Base-by-base conservation (phyloP, 2,797 vertebrate genomes). In the Hippopotamyrus pictus region DNA sequence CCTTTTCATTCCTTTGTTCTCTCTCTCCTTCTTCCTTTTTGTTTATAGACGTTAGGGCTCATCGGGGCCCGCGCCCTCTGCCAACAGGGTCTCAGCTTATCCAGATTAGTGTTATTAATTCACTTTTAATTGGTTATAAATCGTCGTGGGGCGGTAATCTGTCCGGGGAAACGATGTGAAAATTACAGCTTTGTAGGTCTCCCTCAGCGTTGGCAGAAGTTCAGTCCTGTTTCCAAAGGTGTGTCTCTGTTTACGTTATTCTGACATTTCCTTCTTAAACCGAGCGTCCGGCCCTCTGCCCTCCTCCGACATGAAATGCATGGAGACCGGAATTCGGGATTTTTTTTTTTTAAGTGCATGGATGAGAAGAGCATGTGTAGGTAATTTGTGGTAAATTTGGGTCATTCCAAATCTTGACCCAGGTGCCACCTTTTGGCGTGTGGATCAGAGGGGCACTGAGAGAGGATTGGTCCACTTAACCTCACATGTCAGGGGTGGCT, bases 101-200 rank as follows among this genome's bases (percentile, higher is more conserved):
- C 53, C n/a, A 53, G 46, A 25, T 90, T 88, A 48, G 59, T 90
- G 51, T 82, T 25, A 90, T 90, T 87, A 76, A 88, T 87, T 29
- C n/a, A 89, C 0, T 89, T 88, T 86, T 86, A 89, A 86, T 89
- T 88, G 29, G 62, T 86, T 87, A n/a, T 89, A 87, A 82, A 65
- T 89, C 12, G 62, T 12, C 46, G 6, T 54, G 51, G 50, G 86
- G 53, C 88, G 25, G 69, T 46, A 87, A 62, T 88, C 73, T 89
- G 54, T 88, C 89, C 84, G 83, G 73, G 86, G 73, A 53, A 59
- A 76, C n/a, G 5, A 33, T 3, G 11, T 57, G 88, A 37, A 54
- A 82, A 82, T 54, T 5, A 22, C 46, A 11, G 69, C 54, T 14
- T 29, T 48, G 17, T 44, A 12, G 17, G 17, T 44, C 29, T 37